phyloP scores from a whole-genome alignment of 2,797 vertebrate species.

The Ambastaia sidthimunki region DNA sequence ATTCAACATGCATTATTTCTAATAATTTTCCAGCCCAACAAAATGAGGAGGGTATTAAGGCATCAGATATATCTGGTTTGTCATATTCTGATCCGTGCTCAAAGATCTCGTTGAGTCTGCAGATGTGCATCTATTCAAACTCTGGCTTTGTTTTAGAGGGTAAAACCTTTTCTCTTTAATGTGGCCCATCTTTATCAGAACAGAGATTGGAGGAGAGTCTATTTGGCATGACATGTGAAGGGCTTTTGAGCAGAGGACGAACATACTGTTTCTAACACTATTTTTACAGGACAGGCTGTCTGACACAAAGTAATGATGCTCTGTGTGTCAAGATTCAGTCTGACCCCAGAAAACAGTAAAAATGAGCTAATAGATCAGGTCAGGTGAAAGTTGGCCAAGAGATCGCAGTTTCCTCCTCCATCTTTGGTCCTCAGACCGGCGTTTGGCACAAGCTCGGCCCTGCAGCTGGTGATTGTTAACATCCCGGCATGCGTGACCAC shows the following conservation, averaged over 20 bases:
- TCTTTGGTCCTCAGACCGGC: constrained; percentile 42
- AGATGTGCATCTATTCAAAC: constrained; percentile 47
- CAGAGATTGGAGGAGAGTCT: constrained; percentile 36
- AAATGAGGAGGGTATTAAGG: neutral
- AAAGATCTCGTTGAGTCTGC: constrained; percentile 33
- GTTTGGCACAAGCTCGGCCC: constrained; percentile 48
- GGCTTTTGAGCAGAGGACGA: constrained; percentile 1
- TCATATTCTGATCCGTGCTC: constrained; percentile 9
- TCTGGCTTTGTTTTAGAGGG: constrained; percentile 45
- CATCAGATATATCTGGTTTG: neutral
- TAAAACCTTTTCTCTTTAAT: constrained; percentile 40
- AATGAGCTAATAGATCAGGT: constrained; percentile 45
- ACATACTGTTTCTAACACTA: constrained; percentile 30
- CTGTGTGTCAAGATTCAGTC: constrained; percentile 40
- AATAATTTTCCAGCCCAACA: neutral
- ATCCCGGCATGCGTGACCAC: constrained; percentile 72
- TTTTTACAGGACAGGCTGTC: constrained; percentile 41
- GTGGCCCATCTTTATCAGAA: constrained; percentile 42
- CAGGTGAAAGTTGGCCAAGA: constrained; percentile 40
- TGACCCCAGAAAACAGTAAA: constrained; percentile 38
- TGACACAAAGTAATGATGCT: constrained; percentile 41
- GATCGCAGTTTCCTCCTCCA: constrained; percentile 35
- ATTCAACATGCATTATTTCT: neutral
- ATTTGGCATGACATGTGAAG: constrained; percentile 54
- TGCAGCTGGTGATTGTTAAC: constrained; percentile 75